A percentile compares a stretch with the other conserved stretches of the same genome.
phyloP scores from a whole-genome alignment of 2,797 vertebrate species.

The Karalla daura region DNA sequence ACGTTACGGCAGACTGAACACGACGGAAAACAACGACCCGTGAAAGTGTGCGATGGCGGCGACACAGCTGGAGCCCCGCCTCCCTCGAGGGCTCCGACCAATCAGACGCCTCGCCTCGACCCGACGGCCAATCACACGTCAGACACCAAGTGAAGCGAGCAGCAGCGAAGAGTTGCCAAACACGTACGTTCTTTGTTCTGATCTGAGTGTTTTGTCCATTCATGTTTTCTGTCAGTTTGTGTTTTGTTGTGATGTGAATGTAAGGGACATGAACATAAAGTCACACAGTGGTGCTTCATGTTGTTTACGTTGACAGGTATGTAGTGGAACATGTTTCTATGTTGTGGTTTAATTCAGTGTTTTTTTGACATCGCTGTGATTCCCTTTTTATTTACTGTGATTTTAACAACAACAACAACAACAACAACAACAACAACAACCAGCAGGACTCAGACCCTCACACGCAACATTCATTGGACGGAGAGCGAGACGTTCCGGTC shows the following conservation, averaged over 20 bases:
- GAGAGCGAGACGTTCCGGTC: slow-evolving; percentile 13
- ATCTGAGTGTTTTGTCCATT: too few relatives aligned
- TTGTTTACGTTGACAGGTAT: not conserved
- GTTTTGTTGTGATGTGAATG: too few relatives aligned
- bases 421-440: too few relatives aligned
- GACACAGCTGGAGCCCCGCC: not conserved
- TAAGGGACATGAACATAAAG: too few relatives aligned
- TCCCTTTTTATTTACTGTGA: not conserved
- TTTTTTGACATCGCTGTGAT: not conserved
- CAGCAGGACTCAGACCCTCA: slow-evolving; percentile 38
- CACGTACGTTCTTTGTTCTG: too few relatives aligned
- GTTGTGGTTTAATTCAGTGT: not conserved
- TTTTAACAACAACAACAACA: too few relatives aligned
- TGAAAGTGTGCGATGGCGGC: not conserved
- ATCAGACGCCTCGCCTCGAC: too few relatives aligned
- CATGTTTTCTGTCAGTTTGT: not conserved
- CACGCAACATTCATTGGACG: slow-evolving; percentile 41
- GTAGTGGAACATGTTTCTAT: not conserved
- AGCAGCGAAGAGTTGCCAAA: too few relatives aligned
- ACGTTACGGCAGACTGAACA: not conserved
- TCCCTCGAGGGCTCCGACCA: not conserved
- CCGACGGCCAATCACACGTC: too few relatives aligned
- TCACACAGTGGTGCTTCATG: too few relatives aligned
- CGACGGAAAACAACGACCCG: not conserved
- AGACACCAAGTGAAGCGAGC: not conserved